These are phyloP conservation scores for Miniopterus natalensis DNA, from an alignment of 2,113 vertebrate genomes.

Conservation along the genomic window DNA sequence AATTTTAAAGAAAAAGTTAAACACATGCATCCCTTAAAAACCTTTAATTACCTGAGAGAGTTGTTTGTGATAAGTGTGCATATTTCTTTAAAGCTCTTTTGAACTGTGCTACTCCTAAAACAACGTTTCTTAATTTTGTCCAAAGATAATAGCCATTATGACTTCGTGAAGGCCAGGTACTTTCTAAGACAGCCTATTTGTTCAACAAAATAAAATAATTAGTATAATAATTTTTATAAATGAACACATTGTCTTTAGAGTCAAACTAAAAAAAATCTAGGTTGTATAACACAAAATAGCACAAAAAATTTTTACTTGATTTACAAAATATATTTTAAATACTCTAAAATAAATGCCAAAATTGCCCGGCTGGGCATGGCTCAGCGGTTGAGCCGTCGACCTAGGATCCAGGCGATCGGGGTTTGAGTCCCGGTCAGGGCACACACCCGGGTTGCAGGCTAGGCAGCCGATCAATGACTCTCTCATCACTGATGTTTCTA, in stretches of 20 bases:
- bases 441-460: no score
- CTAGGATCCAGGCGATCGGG: no score
- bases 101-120: conserved; percentile 95
- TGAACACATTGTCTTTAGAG: background rate
- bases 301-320: conserved; percentile 1
- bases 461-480: no score
- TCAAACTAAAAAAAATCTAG: conserved; percentile 45
- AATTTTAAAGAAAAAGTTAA: conserved; percentile 58
- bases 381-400: no score
- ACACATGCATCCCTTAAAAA: background rate
- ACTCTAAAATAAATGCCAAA: conserved; percentile 50
- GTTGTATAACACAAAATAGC: background rate
- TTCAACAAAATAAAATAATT: conserved; percentile 77
- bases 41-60: conserved; percentile 91
- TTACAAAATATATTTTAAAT: conserved; percentile 55
- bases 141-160: conserved; percentile 97
- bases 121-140: conserved; percentile 97
- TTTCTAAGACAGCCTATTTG: conserved; percentile 96
- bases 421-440: no score
- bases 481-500: no score
- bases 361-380: no score
- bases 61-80: conserved; percentile 87
- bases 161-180: conserved; percentile 98
- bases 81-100: conserved; percentile 95
- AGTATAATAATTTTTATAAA: conserved; percentile 44